Percentiles rank a stretch among this genome's conserved stretches.
Conservation (phyloP, 2,797 vertebrate species). For the Sphaeramia orbicularis region DNA sequence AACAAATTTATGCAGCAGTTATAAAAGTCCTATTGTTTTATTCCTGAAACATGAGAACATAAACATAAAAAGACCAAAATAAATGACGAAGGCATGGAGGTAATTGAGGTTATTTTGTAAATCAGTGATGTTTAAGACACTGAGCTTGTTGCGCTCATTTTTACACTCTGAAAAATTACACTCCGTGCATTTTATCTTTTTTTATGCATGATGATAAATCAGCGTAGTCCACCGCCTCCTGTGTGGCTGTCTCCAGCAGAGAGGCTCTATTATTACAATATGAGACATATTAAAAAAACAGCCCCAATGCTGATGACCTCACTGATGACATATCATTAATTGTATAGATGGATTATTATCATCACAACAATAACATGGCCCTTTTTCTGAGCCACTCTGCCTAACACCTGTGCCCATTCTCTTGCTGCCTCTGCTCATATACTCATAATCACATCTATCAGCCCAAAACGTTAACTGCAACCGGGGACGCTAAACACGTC, state of each 20-base stretch:
- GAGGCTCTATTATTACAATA: conserved; percentile 70
- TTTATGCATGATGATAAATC: conserved; percentile 61
- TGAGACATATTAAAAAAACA: conserved; percentile 67
- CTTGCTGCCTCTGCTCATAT: conserved; percentile 68
- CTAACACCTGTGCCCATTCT: conserved; percentile 82
- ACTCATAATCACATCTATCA: conserved; percentile 87
- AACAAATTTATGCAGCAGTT: conserved; percentile 65
- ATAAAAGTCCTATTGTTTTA: conserved; percentile 49
- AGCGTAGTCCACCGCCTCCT: conserved; percentile 52
- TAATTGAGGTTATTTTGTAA: conserved; percentile 75
- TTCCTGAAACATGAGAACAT: conserved; percentile 60
- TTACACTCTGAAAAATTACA: conserved; percentile 28
- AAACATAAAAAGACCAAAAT: conserved; percentile 62
- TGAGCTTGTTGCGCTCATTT: conserved; percentile 50
- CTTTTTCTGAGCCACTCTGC: conserved; percentile 51
- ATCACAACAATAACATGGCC: conserved; percentile 69
- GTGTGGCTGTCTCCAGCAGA: conserved; percentile 54
- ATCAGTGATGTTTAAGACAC: conserved; percentile 55
- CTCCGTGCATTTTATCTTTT: background rate
- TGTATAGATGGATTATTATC: conserved; percentile 78
- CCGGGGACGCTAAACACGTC: conserved; percentile 82
- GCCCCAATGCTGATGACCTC: conserved; percentile 73
- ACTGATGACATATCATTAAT: conserved; percentile 76
- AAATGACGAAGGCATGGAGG: conserved; percentile 51
- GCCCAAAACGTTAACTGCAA: conserved; percentile 79